Base-by-base conservation (phyloP, 2,888 invertebrate species). In the Leucoptera coffeella region DNA sequence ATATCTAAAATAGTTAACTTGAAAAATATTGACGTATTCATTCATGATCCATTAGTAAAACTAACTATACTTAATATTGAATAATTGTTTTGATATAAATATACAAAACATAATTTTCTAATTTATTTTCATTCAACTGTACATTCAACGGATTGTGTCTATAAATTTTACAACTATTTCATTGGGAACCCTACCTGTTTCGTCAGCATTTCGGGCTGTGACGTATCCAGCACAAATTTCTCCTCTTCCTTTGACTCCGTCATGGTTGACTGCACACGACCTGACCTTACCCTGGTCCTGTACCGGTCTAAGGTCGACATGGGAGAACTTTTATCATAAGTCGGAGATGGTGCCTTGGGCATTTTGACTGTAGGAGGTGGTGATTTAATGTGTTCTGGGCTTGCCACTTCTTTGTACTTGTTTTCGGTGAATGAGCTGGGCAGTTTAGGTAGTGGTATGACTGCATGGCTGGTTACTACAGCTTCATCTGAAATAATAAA, bases 161-260 rank as follows among this genome's bases (percentile, higher is more conserved):
- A n/a, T n/a, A n/a, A n/a, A n/a, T n/a, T n/a, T n/a, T n/a, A n/a
- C n/a, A n/a, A n/a, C n/a, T n/a, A n/a, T n/a, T n/a, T n/a, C 7
- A 14, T 24, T 38, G 0, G 49, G 47, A 11, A 8, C 22, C 11
- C 32, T 32, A 67, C 72, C 59, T 71, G 69, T 36, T 72, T 72
- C 41, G 67, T 65, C 35, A 73, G 53, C 35, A 54, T 61, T 39
- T 79, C 78, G 14, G 73, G 74, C 38, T 74, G 74, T 31, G 75
- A 74, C 34, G 74, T 62, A 64, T 88, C 79, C 64, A 83, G 65
- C 52, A 82, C 77, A 44, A 81, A 76, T 64, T 86, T 73, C 65
- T 80, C 79, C 60, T 88, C 78, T 51, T 64, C 50, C 31, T 44
- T 52, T 27, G 45, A 50, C 23, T 53, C 62, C 26, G 15, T 10